Conservation (phyloP, 2,888 invertebrate species). For the Lycia hirtaria region DNA sequence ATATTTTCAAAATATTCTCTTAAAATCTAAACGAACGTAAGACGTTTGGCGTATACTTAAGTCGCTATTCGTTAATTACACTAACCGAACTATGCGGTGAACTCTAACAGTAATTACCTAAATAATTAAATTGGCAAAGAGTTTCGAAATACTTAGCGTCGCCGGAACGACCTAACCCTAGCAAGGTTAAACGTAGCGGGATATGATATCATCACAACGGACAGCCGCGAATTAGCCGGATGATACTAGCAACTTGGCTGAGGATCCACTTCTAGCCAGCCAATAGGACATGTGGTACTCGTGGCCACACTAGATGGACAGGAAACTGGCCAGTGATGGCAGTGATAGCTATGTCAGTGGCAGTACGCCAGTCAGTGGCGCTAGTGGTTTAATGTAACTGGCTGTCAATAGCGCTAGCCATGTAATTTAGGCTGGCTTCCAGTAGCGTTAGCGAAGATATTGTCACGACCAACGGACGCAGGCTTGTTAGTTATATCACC, state of each 20-base stretch:
- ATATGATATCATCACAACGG: constrained; percentile 92
- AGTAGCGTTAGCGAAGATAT: background rate
- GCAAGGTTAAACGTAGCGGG: constrained; percentile 87
- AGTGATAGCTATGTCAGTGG: no score
- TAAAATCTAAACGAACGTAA: constrained; percentile 79
- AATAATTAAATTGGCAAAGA: constrained; percentile 86
- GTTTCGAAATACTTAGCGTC: constrained; percentile 85
- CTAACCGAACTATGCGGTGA: constrained; percentile 84
- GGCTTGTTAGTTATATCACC: background rate
- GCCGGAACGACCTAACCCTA: constrained; percentile 80
- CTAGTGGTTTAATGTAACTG: background rate
- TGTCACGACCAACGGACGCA: background rate
- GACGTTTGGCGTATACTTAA: constrained; percentile 86
- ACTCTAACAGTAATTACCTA: constrained; percentile 83
- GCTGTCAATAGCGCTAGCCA: background rate
- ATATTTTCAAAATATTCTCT: constrained; percentile 84
- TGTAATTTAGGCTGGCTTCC: background rate
- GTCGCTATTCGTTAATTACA: constrained; percentile 82
- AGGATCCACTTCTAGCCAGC: background rate
- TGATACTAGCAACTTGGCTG: background rate
- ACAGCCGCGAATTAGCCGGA: constrained; percentile 48
- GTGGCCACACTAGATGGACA: background rate
- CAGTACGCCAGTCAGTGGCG: no score
- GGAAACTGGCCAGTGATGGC: no score
- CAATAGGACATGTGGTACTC: background rate